Evolutionary conservation across 2,797 vertebrate genomes (phyloP).

Genomic region (Aselliscus stoliczkanus): DNA sequence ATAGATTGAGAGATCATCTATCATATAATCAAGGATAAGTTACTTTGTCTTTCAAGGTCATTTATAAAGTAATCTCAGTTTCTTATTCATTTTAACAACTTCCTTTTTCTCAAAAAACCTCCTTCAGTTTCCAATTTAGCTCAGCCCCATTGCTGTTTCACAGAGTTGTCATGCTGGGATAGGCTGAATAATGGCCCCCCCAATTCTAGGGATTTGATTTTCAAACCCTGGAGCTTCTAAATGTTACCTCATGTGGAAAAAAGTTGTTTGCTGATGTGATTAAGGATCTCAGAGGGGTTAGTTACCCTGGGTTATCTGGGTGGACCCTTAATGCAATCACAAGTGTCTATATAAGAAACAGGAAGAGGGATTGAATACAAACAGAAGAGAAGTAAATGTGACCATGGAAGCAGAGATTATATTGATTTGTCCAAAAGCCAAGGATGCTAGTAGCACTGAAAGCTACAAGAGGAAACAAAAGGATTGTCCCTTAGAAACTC

Average conservation of each 20-base stretch:
- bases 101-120: background rate
- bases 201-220: background rate
- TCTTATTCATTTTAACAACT: background rate
- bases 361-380: background rate
- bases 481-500: background rate
- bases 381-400: background rate
- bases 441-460: background rate
- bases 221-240: background rate
- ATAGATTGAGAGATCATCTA: background rate
- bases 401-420: background rate
- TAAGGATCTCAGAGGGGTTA: background rate
- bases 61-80: background rate
- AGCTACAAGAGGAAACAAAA: background rate
- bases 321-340: background rate
- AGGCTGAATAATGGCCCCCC: background rate
- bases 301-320: background rate
- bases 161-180: background rate
- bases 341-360: no score
- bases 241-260: background rate
- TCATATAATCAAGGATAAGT: background rate
- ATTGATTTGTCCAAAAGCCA: background rate
- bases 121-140: background rate
- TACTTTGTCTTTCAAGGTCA: background rate
- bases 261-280: background rate
- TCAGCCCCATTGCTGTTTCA: background rate